Conservation (phyloP, 2,888 invertebrate genomes). For the Hipparchia sbordonii region DNA sequence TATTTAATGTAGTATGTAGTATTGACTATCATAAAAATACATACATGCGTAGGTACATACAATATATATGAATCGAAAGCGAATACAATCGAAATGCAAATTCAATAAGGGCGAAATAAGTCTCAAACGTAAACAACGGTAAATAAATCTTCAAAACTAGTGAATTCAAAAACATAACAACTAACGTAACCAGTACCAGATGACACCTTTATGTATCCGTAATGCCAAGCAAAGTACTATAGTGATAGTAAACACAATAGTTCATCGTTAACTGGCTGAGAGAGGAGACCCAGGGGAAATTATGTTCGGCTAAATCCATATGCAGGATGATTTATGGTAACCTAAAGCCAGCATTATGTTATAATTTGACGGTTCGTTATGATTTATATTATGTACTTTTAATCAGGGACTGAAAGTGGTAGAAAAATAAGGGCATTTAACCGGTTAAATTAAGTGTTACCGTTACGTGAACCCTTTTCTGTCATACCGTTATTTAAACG, state of each 20-base stretch:
- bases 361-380: conserved; percentile 37
- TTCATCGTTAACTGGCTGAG: conserved; percentile 34
- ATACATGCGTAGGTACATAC: too few species aligned
- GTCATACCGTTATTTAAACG: too few species aligned
- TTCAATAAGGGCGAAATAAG: not conserved
- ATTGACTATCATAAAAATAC: too few species aligned
- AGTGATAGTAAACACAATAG: conserved; percentile 31
- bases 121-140: not conserved
- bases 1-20: too few species aligned
- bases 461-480: too few species aligned
- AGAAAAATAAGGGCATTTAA: not conserved
- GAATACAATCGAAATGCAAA: not conserved
- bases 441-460: not conserved
- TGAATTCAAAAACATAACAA: conserved; percentile 15
- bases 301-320: conserved; percentile 50
- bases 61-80: not conserved
- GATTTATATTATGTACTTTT: conserved; percentile 28
- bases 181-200: conserved; percentile 20
- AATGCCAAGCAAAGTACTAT: conserved; percentile 24
- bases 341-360: conserved; percentile 40
- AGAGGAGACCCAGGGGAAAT: conserved; percentile 51
- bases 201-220: conserved; percentile 24
- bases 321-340: conserved; percentile 51
- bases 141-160: conserved; percentile 17
- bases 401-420: too few species aligned